A percentile compares a stretch with the other conserved stretches of the same genome.
Evolutionary conservation across 2,888 invertebrate genomes (phyloP).

Genomic region (Octodonta nipae): DNA sequence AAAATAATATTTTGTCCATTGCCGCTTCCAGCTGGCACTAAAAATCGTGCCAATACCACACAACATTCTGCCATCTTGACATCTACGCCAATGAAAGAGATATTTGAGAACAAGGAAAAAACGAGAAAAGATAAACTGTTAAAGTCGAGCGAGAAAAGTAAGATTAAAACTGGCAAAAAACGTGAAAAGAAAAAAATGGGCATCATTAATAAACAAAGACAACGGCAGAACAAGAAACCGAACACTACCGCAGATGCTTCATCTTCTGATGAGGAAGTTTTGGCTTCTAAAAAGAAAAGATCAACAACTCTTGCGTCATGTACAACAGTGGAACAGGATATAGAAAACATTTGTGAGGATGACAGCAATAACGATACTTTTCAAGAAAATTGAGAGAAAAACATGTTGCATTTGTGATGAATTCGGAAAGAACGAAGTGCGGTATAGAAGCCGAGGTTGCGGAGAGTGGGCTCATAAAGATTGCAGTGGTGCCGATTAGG

Average conservation of each 20-base stretch:
- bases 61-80: neutral
- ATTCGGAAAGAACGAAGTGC: conserved; percentile 1
- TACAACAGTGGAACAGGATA: neutral
- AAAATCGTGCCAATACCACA: neutral
- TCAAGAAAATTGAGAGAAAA: too few relatives aligned
- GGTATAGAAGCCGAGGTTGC: conserved; percentile 1
- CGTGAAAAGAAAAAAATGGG: neutral
- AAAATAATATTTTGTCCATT: neutral
- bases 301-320: neutral
- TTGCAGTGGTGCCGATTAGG: neutral
- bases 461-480: conserved; percentile 3
- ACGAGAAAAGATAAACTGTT: neutral
- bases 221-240: neutral
- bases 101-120: neutral
- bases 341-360: too few relatives aligned
- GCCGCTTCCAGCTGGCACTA: neutral
- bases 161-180: neutral
- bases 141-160: neutral
- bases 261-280: neutral
- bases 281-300: neutral
- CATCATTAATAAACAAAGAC: neutral
- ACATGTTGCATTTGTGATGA: conserved; percentile 3
- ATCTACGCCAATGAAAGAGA: neutral
- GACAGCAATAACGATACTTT: too few relatives aligned
- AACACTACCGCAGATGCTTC: too few relatives aligned